These are phyloP conservation scores for Serilophus lunatus DNA, from an alignment of 2,113 vertebrate species.

Conservation along the genomic window DNA sequence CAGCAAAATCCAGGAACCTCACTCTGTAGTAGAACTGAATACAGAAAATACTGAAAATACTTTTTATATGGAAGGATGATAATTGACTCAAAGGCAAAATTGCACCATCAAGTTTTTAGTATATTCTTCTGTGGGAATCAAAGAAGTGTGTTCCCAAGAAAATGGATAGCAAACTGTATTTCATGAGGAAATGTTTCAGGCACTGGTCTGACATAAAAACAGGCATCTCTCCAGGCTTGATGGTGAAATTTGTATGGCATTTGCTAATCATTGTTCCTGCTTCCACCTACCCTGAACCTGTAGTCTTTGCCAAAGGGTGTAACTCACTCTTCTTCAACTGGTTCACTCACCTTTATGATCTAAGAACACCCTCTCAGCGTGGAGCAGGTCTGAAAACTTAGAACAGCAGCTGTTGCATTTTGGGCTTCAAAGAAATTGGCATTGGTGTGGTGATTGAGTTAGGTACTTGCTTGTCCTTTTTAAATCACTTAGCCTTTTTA, in stretches of 20 bases:
- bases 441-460: background rate
- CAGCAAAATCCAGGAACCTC: background rate
- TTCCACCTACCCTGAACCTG: background rate
- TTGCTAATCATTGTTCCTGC: background rate
- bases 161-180: background rate
- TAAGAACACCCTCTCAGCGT: background rate
- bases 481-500: background rate
- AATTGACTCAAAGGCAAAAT: background rate
- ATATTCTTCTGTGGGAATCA: background rate
- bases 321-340: background rate
- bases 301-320: background rate
- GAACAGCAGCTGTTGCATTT: conserved; percentile 8
- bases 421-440: conserved; percentile 1
- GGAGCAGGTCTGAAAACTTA: conserved; percentile 26
- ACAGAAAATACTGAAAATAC: background rate
- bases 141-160: background rate
- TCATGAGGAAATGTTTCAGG: background rate
- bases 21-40: background rate
- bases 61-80: background rate
- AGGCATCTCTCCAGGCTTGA: background rate
- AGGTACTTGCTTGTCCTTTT: background rate
- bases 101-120: background rate
- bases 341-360: conserved; percentile 1
- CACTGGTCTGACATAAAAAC: background rate
- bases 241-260: background rate